Evolutionary conservation across 2,113 vertebrate genomes (phyloP), one percentile per base, ranked within the genome.

Genomic region (Nyctereutes procyonoides): DNA sequence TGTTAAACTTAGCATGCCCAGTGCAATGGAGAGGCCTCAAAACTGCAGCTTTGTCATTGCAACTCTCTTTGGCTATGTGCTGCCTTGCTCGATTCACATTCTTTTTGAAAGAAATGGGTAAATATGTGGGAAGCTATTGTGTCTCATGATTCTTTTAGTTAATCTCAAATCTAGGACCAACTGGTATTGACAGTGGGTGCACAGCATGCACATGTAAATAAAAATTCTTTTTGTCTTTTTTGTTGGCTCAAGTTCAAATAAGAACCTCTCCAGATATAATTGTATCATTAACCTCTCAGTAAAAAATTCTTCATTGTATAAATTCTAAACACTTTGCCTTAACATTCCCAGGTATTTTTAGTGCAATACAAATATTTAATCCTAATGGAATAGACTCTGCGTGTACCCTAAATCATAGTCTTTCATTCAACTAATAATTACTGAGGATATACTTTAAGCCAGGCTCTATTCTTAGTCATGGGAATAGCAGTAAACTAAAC

Each of bases 231-330:
- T 51, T 51, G 48, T 77, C 48, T 84, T 38, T 89, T 67, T 17
- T 56, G 56, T 81, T 93, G 51, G 22, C 65, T 93, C 43, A 62
- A 56, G 53, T 93, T 81, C 90, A 90, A 85, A 82, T 26, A 86
- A 84, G 58, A 95, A 85, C 28, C 55, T 58, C 53, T 35, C 15
- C 28, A 86, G 82, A 82, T 95, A 95, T 38, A 87, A 87, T 62
- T 92, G 56, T 77, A 51, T 88, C 67, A 62, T 82, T 90, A 87
- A 93, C 5, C 35, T 19, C 51, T 24, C 28, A 2, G 22, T 55
- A 81, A 93, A 97, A 97, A 93, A 63, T 4, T 60, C 80, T 24
- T 76, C n/a, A 20, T 28, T 82, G 6, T 77, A 24, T 55, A 87
- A 69, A 71, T 80, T 86, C 81, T 95, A 77, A 82, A 93, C 2